Evolutionary conservation across 1,140 invertebrate species (phyloP).

Genomic region (Drosophila kepulauana): DNA sequence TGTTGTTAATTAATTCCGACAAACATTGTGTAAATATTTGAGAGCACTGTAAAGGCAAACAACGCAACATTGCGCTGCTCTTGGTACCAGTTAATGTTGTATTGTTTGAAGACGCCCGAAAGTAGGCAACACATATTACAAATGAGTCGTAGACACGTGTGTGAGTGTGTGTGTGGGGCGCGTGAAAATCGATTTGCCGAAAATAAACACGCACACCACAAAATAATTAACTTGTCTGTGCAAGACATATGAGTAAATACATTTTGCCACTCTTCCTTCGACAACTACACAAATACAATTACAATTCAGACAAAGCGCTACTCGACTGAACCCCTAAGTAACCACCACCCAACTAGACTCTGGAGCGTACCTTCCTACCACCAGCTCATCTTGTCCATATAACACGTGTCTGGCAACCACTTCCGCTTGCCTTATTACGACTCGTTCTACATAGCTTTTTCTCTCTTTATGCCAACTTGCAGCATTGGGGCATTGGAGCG

Average conservation of each 20-base stretch:
- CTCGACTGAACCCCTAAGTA: slow-evolving; percentile 53
- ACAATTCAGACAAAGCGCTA: slow-evolving; percentile 14
- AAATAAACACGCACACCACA: slow-evolving; percentile 70
- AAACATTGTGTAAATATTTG: slow-evolving; percentile 80
- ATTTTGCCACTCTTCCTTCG: slow-evolving; percentile 31
- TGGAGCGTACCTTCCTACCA: not conserved
- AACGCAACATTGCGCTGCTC: not conserved
- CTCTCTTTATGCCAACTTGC: slow-evolving; percentile 8
- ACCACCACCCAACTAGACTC: slow-evolving; percentile 21
- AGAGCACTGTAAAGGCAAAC: slow-evolving; percentile 48
- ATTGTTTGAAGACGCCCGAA: slow-evolving; percentile 34
- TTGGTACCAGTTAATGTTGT: slow-evolving; percentile 7
- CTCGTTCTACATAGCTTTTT: slow-evolving; percentile 20
- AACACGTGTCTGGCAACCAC: slow-evolving; percentile 64
- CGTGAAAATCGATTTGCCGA: slow-evolving; percentile 77
- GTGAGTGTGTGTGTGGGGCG: slow-evolving; percentile 34
- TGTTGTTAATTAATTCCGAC: slow-evolving; percentile 80
- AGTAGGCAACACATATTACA: slow-evolving; percentile 47
- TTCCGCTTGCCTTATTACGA: slow-evolving; percentile 77
- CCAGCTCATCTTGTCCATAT: slow-evolving; percentile 14
- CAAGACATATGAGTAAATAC: slow-evolving; percentile 80
- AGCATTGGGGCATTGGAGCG: not conserved
- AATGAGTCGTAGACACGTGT: slow-evolving; percentile 22
- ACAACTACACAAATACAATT: slow-evolving; percentile 72
- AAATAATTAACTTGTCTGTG: slow-evolving; percentile 83